These are phyloP conservation scores for Oasisia sp. DNA, from an alignment of 2,888 invertebrate genomes.

Conservation along the genomic window DNA sequence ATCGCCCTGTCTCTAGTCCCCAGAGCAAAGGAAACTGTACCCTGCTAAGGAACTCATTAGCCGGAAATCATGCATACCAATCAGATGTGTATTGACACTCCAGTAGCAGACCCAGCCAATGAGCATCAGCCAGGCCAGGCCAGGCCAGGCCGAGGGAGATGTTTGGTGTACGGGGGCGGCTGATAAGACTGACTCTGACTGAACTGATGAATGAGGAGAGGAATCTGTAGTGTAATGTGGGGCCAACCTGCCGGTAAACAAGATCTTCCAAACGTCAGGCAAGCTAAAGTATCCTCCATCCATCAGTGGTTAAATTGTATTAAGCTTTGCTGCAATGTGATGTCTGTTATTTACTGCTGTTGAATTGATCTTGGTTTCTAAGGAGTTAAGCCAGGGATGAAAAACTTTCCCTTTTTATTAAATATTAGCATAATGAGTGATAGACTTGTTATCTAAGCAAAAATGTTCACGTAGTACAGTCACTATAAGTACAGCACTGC, in stretches of 20 bases:
- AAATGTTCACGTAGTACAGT: background rate
- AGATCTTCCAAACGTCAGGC: background rate
- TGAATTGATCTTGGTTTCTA: too few species aligned
- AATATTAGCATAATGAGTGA: background rate
- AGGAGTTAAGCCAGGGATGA: too few species aligned
- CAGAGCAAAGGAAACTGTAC: background rate
- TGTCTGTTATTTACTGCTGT: too few species aligned
- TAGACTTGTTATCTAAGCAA: background rate
- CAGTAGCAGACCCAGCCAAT: background rate
- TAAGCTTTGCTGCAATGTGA: too few species aligned
- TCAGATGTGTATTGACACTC: background rate
- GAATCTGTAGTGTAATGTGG: background rate
- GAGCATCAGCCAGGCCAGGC: background rate
- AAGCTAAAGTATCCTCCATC: background rate
- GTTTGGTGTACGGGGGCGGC: background rate
- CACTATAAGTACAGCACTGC: background rate
- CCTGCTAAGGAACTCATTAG: conserved; percentile 6
- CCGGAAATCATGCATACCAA: conserved; percentile 17
- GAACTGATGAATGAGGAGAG: background rate
- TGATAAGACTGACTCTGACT: background rate
- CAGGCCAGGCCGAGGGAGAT: background rate
- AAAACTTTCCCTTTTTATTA: too few species aligned
- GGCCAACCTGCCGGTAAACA: background rate
- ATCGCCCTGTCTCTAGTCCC: background rate
- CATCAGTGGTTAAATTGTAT: too few species aligned